Evolutionary conservation across 2,888 invertebrate species (phyloP), one percentile per base, ranked within the genome.

Genomic region (Lithophane semibrunnea): DNA sequence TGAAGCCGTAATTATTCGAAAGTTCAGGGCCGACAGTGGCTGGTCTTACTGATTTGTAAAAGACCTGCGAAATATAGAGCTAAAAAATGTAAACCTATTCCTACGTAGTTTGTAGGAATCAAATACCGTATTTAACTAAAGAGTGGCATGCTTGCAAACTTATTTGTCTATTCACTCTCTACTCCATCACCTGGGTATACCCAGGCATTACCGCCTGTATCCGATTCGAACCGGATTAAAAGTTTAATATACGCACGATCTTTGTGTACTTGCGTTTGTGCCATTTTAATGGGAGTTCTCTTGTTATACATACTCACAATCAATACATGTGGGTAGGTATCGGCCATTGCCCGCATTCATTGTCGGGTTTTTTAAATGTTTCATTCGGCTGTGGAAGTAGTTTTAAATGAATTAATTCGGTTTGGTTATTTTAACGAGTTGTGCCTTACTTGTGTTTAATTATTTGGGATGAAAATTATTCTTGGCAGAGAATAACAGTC

Each of bases 201-300:
- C 81, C 82, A 71, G 76, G 37, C 71, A 76, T 80, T 63, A 79
- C 84, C 37, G 80, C 60, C 44, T 75, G 87, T 75, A 63, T 71
- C 75, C 84, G 54, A 73, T 72, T 75, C 67, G 72, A 79, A 71
- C 70, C 75, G 77, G 78, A 88, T 86, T 86, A 89, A 89, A 88
- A 83, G 79, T 88, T 83, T 85, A 83, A 88, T 88, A 86, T 82
- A 86, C 89, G 83, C 83, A 84, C 79, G 61, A 81, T 82, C 85
- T 84, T 74, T 77, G 60, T 86, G 80, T 76, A 75, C 71, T 84
- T 73, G 66, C 65, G 73, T 76, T 88, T 75, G 72, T 77, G 37
- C 75, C 24, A 65, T 80, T 86, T 82, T 82, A 88, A 86, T 88
- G 76, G 73, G 44, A 75, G 44, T 67, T 70, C 76, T 76, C 42